phyloP scores from a whole-genome alignment of 2,888 invertebrate species.

The Venustoraphidia nigricollis region DNA sequence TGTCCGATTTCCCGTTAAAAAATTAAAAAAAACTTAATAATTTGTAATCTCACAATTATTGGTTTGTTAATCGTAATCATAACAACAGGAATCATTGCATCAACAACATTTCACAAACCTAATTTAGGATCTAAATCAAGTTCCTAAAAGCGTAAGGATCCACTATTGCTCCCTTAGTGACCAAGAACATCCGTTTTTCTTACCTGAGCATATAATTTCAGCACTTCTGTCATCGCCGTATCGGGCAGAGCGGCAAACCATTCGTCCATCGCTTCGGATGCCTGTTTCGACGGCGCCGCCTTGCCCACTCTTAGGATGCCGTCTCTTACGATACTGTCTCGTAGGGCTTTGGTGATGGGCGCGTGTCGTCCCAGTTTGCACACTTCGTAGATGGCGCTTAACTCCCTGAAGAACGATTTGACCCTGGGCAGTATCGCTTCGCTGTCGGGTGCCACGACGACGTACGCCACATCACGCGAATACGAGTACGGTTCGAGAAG shows the following conservation, averaged over 20 bases:
- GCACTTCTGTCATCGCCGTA: constrained; percentile 63
- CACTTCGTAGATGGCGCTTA: constrained; percentile 87
- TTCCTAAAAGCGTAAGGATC: too few relatives aligned
- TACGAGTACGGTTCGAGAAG: constrained; percentile 94
- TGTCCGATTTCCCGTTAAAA: too few relatives aligned
- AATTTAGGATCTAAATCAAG: neutral
- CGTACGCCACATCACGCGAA: constrained; percentile 84
- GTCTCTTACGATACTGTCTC: constrained; percentile 74
- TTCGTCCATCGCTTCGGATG: constrained; percentile 58
- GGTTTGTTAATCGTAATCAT: too few relatives aligned
- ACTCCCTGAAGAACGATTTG: constrained; percentile 78
- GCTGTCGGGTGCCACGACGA: constrained; percentile 87
- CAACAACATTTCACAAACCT: neutral
- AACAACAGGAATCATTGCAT: too few relatives aligned
- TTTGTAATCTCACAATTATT: too few relatives aligned
- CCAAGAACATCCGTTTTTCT: constrained; percentile 9
- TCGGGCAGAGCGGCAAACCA: constrained; percentile 79
- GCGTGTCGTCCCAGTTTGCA: constrained; percentile 87
- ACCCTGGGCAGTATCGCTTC: constrained; percentile 66
- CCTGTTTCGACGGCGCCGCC: constrained; percentile 40
- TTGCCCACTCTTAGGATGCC: constrained; percentile 76
- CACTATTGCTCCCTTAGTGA: too few relatives aligned
- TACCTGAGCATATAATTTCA: constrained; percentile 74
- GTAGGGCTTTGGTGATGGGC: constrained; percentile 67
- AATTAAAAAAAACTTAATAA: too few relatives aligned